Conservation (phyloP, 2,888 invertebrate genomes). For the Syritta pipiens region DNA sequence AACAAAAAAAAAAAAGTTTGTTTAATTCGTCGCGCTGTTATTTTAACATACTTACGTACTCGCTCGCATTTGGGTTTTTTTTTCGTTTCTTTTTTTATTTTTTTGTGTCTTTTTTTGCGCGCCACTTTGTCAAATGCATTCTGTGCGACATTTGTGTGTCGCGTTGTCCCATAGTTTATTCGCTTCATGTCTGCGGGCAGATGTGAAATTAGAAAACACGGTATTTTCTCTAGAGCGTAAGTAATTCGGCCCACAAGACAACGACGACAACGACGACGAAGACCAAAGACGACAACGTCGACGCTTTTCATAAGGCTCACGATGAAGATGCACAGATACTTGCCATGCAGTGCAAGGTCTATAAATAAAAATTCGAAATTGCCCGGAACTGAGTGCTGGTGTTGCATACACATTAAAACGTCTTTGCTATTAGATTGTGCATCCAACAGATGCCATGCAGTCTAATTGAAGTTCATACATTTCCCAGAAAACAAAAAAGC, state of each 20-base stretch:
- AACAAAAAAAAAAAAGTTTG: constrained; percentile 5
- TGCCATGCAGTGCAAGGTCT: constrained; percentile 41
- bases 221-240: constrained; percentile 49
- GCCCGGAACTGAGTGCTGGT: constrained; percentile 64
- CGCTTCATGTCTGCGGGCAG: constrained; percentile 57
- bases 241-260: too few species aligned
- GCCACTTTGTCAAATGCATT: constrained; percentile 60
- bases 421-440: constrained; percentile 34
- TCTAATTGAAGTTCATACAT: constrained; percentile 54
- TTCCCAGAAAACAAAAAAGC: constrained; percentile 29
- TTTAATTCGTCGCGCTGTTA: constrained; percentile 41
- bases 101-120: constrained; percentile 26
- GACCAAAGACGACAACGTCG: neutral
- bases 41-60: constrained; percentile 27
- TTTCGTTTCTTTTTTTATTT: constrained; percentile 1
- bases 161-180: constrained; percentile 61
- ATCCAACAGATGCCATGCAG: constrained; percentile 58
- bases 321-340: constrained; percentile 27
- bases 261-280: neutral
- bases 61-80: constrained; percentile 43
- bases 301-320: constrained; percentile 8
- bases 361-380: constrained; percentile 66
- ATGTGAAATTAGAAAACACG: constrained; percentile 63
- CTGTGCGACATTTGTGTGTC: constrained; percentile 51
- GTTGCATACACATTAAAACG: constrained; percentile 35